A percentile compares a stretch with the other conserved stretches of the same genome.
phyloP scores from a whole-genome alignment of 2,888 invertebrate species.

The Calliopum simillimum region DNA sequence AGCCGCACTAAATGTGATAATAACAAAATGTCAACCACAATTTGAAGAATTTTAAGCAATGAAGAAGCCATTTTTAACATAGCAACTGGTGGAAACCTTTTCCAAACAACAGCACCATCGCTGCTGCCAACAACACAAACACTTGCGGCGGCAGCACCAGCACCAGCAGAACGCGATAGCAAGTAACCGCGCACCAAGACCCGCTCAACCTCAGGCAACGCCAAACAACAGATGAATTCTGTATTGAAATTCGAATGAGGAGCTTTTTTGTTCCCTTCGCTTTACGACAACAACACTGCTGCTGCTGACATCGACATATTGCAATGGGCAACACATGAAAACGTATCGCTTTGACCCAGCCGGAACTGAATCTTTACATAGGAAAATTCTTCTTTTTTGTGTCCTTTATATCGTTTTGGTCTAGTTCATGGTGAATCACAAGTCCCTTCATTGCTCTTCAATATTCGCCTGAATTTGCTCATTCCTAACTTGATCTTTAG shows the following conservation, averaged over 20 bases:
- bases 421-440: no score
- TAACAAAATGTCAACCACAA: constrained; percentile 4
- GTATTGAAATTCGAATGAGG: constrained; percentile 8
- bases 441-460: no score
- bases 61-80: constrained; percentile 5
- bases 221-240: background rate
- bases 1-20: background rate
- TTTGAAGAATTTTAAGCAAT: constrained; percentile 2
- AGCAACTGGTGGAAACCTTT: constrained; percentile 25
- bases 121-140: background rate
- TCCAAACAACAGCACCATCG: background rate
- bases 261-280: constrained; percentile 3
- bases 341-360: background rate
- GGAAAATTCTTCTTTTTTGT: no score
- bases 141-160: constrained; percentile 7
- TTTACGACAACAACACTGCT: background rate
- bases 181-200: constrained; percentile 8
- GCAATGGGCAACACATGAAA: background rate
- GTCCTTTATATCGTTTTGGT: no score
- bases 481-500: no score
- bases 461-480: no score
- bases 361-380: no score
- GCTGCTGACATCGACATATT: constrained; percentile 26
- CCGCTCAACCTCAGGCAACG: constrained; percentile 2
- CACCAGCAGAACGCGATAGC: constrained; percentile 22